Percentiles rank a stretch among this genome's conserved stretches.
Evolutionary conservation across 2,113 vertebrate genomes (phyloP).

Genomic region (Triplophysa rosa): DNA sequence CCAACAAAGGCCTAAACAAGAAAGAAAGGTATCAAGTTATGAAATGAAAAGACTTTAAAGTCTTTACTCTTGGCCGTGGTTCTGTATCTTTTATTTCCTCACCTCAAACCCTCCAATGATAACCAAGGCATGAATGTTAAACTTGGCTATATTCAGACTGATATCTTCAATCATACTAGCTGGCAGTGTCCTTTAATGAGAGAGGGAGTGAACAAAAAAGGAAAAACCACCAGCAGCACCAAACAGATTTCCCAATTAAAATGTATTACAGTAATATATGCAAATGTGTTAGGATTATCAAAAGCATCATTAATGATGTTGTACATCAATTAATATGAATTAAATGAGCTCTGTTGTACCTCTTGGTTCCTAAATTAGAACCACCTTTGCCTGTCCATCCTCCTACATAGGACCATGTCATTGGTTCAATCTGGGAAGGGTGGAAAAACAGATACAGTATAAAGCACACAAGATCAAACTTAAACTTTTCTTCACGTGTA

Average conservation of each 20-base stretch:
- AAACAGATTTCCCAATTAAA: background rate
- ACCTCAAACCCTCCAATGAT: constrained; percentile 95
- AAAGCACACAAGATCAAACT: background rate
- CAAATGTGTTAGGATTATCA: no score
- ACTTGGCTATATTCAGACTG: constrained; percentile 80
- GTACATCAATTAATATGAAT: background rate
- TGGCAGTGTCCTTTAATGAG: constrained; percentile 79
- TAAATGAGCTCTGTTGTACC: constrained; percentile 67
- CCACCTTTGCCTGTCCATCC: constrained; percentile 92
- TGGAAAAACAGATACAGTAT: background rate
- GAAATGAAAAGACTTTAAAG: background rate
- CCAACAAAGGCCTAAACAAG: constrained; percentile 88
- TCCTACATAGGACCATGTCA: constrained; percentile 81
- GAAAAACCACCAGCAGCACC: background rate
- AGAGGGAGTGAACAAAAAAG: background rate
- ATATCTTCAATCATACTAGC: constrained; percentile 84
- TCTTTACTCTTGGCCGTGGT: background rate
- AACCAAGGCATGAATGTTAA: constrained; percentile 85
- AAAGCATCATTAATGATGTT: no score
- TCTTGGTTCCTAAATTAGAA: constrained; percentile 91
- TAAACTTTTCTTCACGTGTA: background rate
- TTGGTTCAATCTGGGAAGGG: constrained; percentile 82
- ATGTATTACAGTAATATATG: no score
- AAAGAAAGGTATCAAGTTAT: constrained; percentile 3
- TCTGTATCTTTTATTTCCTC: constrained; percentile 31